Conservation (phyloP, 2,113 vertebrate species). For the Eulemur macaco region DNA sequence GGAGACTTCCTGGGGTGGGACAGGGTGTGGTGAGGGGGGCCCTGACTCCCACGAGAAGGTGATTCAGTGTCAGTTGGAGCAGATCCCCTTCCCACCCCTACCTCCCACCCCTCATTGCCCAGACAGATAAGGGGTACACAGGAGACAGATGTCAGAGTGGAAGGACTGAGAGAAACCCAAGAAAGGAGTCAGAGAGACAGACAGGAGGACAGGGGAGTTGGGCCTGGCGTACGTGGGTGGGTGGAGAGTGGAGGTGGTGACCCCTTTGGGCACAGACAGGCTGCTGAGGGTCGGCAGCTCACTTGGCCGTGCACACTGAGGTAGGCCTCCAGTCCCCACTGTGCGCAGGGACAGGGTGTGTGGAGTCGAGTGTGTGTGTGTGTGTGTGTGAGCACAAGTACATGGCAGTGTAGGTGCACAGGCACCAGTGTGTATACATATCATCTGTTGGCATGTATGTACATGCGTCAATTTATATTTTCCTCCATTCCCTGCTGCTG, state of each 20-base stretch:
- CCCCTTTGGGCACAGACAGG: not conserved
- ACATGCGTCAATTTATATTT: not conserved
- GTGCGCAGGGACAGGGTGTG: not conserved
- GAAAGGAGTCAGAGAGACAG: constrained; percentile 48
- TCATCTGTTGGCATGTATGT: not conserved
- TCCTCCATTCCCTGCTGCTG: not conserved
- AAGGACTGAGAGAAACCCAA: constrained; percentile 53
- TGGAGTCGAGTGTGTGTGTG: not conserved
- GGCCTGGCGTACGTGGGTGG: not conserved
- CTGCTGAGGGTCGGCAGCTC: not conserved
- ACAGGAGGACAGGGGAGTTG: constrained; percentile 36
- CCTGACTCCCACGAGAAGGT: constrained; percentile 30
- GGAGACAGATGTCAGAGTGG: constrained; percentile 68
- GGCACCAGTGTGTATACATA: not conserved
- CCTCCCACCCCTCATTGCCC: constrained; percentile 23
- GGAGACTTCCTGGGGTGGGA: not conserved
- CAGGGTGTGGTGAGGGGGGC: not conserved
- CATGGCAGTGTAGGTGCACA: not conserved
- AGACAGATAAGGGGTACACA: constrained; percentile 66
- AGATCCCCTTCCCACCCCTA: not conserved
- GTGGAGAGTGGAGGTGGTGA: not conserved
- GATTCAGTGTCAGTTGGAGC: not conserved
- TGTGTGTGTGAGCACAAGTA: not conserved
- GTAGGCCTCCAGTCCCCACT: not conserved
- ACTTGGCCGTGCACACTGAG: not conserved